Evolutionary conservation across 2,113 vertebrate genomes (phyloP).

Genomic region (Hystrix cristata): DNA sequence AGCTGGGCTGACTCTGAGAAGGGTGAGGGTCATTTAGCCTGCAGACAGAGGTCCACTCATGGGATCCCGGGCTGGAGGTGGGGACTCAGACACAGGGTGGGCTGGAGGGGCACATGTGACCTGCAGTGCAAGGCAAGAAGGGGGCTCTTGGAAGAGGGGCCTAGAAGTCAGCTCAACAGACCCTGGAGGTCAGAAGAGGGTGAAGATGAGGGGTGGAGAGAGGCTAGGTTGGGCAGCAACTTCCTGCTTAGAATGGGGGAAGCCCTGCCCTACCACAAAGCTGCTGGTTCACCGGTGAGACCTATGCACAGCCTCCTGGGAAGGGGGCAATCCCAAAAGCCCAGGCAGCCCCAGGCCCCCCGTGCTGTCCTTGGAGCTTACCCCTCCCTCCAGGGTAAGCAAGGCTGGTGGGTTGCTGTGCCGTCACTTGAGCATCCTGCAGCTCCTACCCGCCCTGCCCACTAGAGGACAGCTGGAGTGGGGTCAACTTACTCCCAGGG

Average conservation of each 20-base stretch:
- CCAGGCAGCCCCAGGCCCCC: neutral
- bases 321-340: neutral
- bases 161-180: too few relatives aligned
- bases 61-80: neutral
- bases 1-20: neutral
- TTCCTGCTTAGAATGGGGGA: neutral
- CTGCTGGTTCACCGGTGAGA: neutral
- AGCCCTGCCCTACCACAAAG: neutral
- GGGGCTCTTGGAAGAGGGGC: neutral
- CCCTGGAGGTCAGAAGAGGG: neutral
- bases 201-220: neutral
- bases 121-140: neutral
- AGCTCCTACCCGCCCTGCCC: neutral
- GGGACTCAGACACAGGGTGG: neutral
- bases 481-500: fast-evolving
- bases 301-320: neutral
- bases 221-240: neutral
- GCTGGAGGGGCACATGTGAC: neutral
- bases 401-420: neutral
- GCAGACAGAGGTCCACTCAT: neutral
- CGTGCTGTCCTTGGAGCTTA: neutral
- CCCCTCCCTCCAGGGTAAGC: neutral
- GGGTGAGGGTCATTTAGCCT: too few relatives aligned
- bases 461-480: neutral
- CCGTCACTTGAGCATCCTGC: neutral